phyloP scores from a whole-genome alignment of 2,888 invertebrate genomes.

The Periphyllus acericola region DNA sequence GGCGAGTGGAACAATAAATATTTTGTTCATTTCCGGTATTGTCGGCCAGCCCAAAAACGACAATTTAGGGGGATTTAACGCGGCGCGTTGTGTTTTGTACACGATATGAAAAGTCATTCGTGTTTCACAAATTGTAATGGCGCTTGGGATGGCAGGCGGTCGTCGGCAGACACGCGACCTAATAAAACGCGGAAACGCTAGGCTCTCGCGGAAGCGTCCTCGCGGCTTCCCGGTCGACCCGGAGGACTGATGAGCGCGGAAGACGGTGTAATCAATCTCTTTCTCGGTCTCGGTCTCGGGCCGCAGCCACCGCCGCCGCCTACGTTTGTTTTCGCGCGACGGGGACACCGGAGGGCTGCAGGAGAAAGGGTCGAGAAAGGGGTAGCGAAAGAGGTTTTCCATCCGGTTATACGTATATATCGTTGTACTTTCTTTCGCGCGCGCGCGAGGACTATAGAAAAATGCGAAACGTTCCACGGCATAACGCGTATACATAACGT shows the following conservation, averaged over 20 bases:
- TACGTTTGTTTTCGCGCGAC: conserved; percentile 28
- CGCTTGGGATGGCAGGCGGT: neutral
- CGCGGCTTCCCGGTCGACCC: neutral
- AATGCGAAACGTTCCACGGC: conserved; percentile 26
- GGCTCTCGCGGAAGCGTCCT: neutral
- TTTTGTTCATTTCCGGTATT: conserved; percentile 59
- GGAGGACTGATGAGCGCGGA: neutral
- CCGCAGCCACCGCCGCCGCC: neutral
- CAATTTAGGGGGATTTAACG: conserved; percentile 35
- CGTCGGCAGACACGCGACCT: conserved; percentile 42
- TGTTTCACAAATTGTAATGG: conserved; percentile 43
- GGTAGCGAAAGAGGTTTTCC: conserved; percentile 9
- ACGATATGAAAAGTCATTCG: conserved; percentile 42
- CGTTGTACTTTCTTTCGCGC: neutral
- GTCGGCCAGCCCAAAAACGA: conserved; percentile 39
- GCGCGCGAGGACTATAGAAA: neutral
- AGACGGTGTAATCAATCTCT: conserved; percentile 51
- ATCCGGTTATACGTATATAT: neutral
- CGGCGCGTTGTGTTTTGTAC: conserved; percentile 16
- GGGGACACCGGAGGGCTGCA: neutral
- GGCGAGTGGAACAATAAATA: conserved; percentile 40
- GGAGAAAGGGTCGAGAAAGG: too few species aligned
- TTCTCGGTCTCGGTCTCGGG: neutral
- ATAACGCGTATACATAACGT: neutral
- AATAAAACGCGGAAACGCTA: neutral